These are phyloP conservation scores for Hemicrepidius hirtus DNA, from an alignment of 2,888 invertebrate species.

Conservation along the genomic window DNA sequence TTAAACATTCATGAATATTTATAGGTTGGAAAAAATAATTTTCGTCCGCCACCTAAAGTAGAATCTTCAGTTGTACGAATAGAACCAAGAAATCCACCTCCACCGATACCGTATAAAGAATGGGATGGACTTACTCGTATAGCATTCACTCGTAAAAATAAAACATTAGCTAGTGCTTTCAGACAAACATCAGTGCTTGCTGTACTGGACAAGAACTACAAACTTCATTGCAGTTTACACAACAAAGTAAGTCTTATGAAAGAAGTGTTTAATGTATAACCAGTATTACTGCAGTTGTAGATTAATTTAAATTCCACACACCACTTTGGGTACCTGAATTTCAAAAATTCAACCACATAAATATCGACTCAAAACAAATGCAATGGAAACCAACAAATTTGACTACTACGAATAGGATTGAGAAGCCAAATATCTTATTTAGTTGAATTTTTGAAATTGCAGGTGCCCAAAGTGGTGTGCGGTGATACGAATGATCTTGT, in stretches of 20 bases:
- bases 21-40: conserved; percentile 97
- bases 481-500: too few species aligned
- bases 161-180: conserved; percentile 93
- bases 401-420: too few species aligned
- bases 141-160: conserved; percentile 96
- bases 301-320: too few species aligned
- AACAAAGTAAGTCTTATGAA: conserved; percentile 79
- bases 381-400: too few species aligned
- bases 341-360: too few species aligned
- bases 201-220: conserved; percentile 93
- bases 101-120: conserved; percentile 95
- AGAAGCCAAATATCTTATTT: too few species aligned
- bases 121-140: conserved; percentile 99
- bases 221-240: conserved; percentile 88
- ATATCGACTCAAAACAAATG: too few species aligned
- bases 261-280: not conserved
- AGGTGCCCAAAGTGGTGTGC: too few species aligned
- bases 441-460: too few species aligned
- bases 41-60: conserved; percentile 98
- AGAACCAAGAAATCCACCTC: conserved; percentile 98
- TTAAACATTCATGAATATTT: too few species aligned
- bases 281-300: not conserved
- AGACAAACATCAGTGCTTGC: conserved; percentile 89
- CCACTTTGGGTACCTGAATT: too few species aligned
- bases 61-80: conserved; percentile 98